Conservation (phyloP, 2,113 vertebrate genomes). For the Archocentrus centrarchus region DNA sequence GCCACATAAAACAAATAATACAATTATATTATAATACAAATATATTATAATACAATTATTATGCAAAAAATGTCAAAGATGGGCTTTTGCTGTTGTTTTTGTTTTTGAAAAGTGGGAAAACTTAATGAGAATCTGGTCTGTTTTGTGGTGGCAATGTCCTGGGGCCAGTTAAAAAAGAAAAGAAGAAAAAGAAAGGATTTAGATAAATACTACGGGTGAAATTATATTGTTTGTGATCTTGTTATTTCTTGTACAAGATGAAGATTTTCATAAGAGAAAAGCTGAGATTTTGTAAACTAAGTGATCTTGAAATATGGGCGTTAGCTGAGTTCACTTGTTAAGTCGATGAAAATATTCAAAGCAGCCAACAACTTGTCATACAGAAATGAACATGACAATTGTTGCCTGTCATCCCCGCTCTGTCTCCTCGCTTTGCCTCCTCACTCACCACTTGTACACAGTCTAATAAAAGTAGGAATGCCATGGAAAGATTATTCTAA, state of each 20-base stretch:
- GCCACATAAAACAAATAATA: slow-evolving; percentile 17
- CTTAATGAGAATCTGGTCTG: not conserved
- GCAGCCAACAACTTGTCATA: slow-evolving; percentile 58
- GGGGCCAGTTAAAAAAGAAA: not conserved
- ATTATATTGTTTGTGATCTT: not conserved
- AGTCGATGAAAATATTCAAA: slow-evolving; percentile 42
- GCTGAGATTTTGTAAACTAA: slow-evolving; percentile 17
- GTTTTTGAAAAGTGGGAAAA: not conserved
- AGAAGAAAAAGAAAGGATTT: not conserved
- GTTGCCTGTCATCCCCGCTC: slow-evolving; percentile 52
- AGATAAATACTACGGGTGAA: not conserved
- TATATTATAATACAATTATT: too few species aligned
- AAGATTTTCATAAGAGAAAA: not conserved
- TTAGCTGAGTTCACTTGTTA: slow-evolving; percentile 18
- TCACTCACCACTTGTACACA: slow-evolving; percentile 44
- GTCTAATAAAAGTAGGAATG: slow-evolving; percentile 61
- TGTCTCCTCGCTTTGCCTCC: slow-evolving; percentile 10
- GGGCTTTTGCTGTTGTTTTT: not conserved
- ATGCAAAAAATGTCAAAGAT: not conserved
- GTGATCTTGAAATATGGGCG: slow-evolving; percentile 19
- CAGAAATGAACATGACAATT: slow-evolving; percentile 56
- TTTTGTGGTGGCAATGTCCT: not conserved
- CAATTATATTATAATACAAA: too few species aligned
- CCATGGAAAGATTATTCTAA: slow-evolving; percentile 56
- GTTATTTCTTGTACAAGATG: not conserved